phyloP scores from a whole-genome alignment of 2,113 vertebrate species.

The Mohoua ochrocephala region DNA sequence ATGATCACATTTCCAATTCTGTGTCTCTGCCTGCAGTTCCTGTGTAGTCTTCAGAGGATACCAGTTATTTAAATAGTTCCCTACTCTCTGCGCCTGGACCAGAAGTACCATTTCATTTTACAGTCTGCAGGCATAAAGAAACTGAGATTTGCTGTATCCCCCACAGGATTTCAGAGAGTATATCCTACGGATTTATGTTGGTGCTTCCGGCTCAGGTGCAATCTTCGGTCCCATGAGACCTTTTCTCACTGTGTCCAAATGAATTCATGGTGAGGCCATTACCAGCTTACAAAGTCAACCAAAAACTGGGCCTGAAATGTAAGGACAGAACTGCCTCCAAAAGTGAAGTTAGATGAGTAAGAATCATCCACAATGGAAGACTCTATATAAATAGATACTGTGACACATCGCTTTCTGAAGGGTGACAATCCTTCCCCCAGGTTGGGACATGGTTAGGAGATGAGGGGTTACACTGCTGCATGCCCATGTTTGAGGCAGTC shows the following conservation, averaged over 20 bases:
- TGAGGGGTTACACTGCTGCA: not conserved
- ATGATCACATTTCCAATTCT: not conserved
- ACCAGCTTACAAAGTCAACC: not conserved
- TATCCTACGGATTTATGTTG: not conserved
- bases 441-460: not conserved
- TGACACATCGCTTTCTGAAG: not conserved
- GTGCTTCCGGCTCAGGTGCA: not conserved
- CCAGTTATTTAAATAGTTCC: not conserved
- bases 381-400: not conserved
- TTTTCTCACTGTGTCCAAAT: not conserved
- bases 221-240: not conserved
- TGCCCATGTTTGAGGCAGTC: not conserved
- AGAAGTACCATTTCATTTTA: not conserved
- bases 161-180: not conserved
- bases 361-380: not conserved
- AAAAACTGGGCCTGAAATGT: not conserved
- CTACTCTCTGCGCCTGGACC: not conserved
- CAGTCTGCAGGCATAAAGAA: not conserved
- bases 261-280: not conserved
- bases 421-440: not conserved
- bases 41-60: not conserved
- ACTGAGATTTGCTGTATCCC: not conserved
- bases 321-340: not conserved
- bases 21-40: not conserved
- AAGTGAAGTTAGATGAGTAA: not conserved